Percentiles rank a stretch among this genome's conserved stretches.
These are phyloP conservation scores for Rhynchotus rufescens DNA, from an alignment of 2,797 vertebrate species.

Conservation along the genomic window DNA sequence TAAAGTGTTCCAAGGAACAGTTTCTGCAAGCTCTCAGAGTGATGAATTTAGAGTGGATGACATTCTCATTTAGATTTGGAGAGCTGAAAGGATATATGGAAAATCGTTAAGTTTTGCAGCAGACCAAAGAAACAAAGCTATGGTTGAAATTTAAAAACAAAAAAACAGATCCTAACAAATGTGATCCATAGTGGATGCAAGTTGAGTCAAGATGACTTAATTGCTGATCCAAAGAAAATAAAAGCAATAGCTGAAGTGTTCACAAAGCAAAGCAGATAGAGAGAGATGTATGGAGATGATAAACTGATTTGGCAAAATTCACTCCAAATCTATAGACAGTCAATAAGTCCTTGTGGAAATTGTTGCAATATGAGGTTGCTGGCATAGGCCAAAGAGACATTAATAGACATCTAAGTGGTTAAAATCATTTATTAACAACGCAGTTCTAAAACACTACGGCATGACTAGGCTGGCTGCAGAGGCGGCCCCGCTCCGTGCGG, in stretches of 20 bases:
- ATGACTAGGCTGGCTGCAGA: neutral
- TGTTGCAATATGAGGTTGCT: slow-evolving; percentile 51
- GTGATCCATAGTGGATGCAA: slow-evolving; percentile 41
- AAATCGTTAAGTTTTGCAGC: slow-evolving; percentile 60
- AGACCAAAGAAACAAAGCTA: slow-evolving; percentile 25
- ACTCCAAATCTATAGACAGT: slow-evolving; percentile 60
- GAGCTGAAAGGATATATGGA: slow-evolving; percentile 1
- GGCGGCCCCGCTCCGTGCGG: neutral
- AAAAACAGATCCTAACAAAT: neutral
- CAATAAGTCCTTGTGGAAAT: slow-evolving; percentile 59
- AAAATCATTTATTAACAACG: slow-evolving; percentile 44
- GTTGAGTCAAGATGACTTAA: slow-evolving; percentile 37
- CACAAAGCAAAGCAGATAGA: slow-evolving; percentile 21
- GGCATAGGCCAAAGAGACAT: slow-evolving; percentile 40
- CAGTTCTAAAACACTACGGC: neutral
- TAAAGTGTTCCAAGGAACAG: neutral
- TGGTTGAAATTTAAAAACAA: neutral
- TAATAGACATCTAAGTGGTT: slow-evolving; percentile 55
- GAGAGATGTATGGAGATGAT: slow-evolving; percentile 30
- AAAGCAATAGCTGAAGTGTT: slow-evolving; percentile 41
- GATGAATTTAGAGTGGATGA: neutral
- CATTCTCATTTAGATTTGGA: neutral
- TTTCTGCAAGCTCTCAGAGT: neutral
- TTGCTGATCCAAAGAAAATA: slow-evolving; percentile 57
- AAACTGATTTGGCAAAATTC: slow-evolving; percentile 68